These are phyloP conservation scores for Pangasius sanitwongsei DNA, from an alignment of 2,797 vertebrate species.

Conservation along the genomic window DNA sequence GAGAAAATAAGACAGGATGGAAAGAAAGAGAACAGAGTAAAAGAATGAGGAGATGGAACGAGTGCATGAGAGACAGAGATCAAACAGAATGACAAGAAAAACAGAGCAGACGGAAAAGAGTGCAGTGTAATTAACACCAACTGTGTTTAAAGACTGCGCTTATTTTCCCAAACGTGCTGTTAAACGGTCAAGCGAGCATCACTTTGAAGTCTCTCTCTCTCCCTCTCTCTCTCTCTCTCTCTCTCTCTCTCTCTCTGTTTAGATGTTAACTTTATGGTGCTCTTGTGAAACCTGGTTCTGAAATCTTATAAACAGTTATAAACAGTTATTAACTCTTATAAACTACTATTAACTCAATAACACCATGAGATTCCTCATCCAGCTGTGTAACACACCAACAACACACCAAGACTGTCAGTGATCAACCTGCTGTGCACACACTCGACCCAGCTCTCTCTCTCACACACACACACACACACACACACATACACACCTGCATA, in stretches of 20 bases:
- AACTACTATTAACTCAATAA: not conserved
- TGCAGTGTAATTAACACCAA: slow-evolving; percentile 3
- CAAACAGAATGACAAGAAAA: not conserved
- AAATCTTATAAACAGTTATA: not conserved
- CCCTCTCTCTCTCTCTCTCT: not conserved
- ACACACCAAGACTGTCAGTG: not conserved
- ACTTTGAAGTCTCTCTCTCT: not conserved
- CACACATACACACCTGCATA: not conserved
- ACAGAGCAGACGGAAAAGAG: not conserved
- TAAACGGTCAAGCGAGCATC: not conserved
- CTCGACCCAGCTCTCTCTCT: not conserved
- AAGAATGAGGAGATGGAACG: not conserved
- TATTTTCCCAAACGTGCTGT: not conserved
- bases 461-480: not conserved
- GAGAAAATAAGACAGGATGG: not conserved
- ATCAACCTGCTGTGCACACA: slow-evolving; percentile 17
- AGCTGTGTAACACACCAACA: not conserved
- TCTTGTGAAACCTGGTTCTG: not conserved
- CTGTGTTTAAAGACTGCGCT: not conserved
- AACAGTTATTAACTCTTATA: not conserved
- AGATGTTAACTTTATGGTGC: not conserved
- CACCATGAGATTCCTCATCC: not conserved
- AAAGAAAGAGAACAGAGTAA: not conserved
- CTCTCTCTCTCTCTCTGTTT: not conserved
- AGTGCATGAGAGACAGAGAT: not conserved